Conservation (phyloP, 2,888 invertebrate genomes). For the Tenthredo amoena region DNA sequence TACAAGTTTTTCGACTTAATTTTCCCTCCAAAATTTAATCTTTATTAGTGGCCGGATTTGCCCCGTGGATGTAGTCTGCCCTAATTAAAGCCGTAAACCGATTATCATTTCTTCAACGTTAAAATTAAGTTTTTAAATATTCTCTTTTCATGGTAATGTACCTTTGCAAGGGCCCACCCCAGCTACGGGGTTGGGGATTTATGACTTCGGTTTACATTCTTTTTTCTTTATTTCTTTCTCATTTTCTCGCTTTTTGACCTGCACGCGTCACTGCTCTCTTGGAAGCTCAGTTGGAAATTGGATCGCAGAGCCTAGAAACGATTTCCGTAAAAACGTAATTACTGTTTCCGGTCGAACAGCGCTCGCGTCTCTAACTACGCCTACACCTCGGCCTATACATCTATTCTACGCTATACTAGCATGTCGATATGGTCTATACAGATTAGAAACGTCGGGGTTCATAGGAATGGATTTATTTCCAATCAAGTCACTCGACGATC, state of each 20-base stretch:
- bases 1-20: background rate
- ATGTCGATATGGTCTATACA: background rate
- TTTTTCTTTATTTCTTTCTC: background rate
- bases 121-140: conserved; percentile 33
- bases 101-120: background rate
- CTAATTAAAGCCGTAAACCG: conserved; percentile 17
- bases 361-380: conserved; percentile 26
- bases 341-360: conserved; percentile 38
- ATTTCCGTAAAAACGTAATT: conserved; percentile 51
- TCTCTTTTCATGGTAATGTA: conserved; percentile 40
- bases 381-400: background rate
- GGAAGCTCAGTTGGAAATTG: conserved; percentile 47
- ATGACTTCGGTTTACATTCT: conserved; percentile 12
- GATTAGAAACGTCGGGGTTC: conserved; percentile 14
- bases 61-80: background rate
- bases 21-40: background rate
- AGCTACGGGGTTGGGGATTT: background rate
- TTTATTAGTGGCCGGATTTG: background rate
- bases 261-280: conserved; percentile 45
- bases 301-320: conserved; percentile 48
- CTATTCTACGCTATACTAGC: background rate
- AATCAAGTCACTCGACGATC: conserved; percentile 25
- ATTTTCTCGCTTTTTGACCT: conserved; percentile 1
- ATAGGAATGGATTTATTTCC: conserved; percentile 28
- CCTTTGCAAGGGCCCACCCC: conserved; percentile 5